Percentiles rank a stretch among this genome's conserved stretches.
Evolutionary conservation across 2,888 invertebrate species (phyloP).

Genomic region (Parelbella ahira): DNA sequence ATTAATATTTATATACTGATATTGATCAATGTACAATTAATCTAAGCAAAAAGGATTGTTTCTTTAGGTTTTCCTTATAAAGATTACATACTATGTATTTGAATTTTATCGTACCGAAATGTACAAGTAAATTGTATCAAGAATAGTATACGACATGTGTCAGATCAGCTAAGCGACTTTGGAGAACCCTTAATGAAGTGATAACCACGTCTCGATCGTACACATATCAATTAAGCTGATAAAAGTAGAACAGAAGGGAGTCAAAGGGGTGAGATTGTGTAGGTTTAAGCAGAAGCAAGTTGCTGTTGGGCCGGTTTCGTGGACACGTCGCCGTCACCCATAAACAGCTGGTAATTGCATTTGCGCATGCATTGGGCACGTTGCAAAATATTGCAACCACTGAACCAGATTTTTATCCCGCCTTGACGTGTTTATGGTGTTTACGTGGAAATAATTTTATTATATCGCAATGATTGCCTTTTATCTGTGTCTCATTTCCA

Average conservation of each 20-base stretch:
- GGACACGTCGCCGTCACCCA: conserved; percentile 32
- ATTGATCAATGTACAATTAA: too few relatives aligned
- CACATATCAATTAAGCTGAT: conserved; percentile 19
- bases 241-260: conserved; percentile 13
- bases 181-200: too few relatives aligned
- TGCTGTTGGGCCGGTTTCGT: conserved; percentile 38
- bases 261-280: conserved; percentile 34
- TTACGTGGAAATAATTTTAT: conserved; percentile 29
- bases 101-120: too few relatives aligned
- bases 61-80: too few relatives aligned
- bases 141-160: too few relatives aligned
- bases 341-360: conserved; percentile 35
- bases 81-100: too few relatives aligned
- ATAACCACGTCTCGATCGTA: conserved; percentile 7
- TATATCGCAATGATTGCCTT: conserved; percentile 18
- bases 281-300: conserved; percentile 37
- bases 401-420: conserved; percentile 34
- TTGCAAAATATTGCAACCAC: conserved; percentile 34
- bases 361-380: conserved; percentile 41
- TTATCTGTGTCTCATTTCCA: too few relatives aligned
- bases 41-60: too few relatives aligned
- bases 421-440: conserved; percentile 29
- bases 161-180: too few relatives aligned
- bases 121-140: too few relatives aligned
- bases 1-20: too few relatives aligned